Evolutionary conservation across 2,797 vertebrate species (phyloP).

Genomic region (Scyliorhinus canicula): DNA sequence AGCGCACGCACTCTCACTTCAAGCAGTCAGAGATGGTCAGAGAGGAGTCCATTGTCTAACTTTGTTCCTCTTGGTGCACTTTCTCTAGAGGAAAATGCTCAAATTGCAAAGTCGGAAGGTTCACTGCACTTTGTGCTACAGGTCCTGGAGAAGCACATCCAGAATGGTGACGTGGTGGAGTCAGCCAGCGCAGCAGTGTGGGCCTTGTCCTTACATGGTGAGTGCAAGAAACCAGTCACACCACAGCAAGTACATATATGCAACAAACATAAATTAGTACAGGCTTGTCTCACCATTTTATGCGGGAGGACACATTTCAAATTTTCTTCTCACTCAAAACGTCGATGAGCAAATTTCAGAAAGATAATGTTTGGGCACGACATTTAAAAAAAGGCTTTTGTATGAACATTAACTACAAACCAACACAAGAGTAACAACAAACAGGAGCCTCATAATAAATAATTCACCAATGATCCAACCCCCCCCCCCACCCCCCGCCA

Average conservation of each 20-base stretch:
- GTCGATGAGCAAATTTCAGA: no score
- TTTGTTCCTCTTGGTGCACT: neutral
- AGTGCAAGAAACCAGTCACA: slow-evolving; percentile 23
- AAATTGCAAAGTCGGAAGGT: neutral
- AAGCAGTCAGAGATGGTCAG: neutral
- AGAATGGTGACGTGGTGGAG: slow-evolving; percentile 44
- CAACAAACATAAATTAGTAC: neutral
- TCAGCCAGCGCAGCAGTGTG: slow-evolving; percentile 53
- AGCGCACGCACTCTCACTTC: neutral
- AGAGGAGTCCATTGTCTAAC: neutral
- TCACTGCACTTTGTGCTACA: slow-evolving; percentile 16
- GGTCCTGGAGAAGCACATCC: slow-evolving; percentile 45
- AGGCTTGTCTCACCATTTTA: neutral
- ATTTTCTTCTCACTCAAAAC: no score
- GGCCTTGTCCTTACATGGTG: slow-evolving; percentile 58
- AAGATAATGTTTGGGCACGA: no score
- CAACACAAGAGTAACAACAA: no score
- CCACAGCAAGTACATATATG: neutral
- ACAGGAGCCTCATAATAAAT: no score
- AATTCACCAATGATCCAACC: no score
- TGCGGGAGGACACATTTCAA: no score
- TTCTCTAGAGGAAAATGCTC: neutral
- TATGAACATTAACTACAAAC: no score
- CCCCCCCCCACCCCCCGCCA: no score
- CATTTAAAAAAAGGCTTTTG: no score